Evolutionary conservation across 1,140 invertebrate species (phyloP).

Genomic region (Drosophila jambulina): DNA sequence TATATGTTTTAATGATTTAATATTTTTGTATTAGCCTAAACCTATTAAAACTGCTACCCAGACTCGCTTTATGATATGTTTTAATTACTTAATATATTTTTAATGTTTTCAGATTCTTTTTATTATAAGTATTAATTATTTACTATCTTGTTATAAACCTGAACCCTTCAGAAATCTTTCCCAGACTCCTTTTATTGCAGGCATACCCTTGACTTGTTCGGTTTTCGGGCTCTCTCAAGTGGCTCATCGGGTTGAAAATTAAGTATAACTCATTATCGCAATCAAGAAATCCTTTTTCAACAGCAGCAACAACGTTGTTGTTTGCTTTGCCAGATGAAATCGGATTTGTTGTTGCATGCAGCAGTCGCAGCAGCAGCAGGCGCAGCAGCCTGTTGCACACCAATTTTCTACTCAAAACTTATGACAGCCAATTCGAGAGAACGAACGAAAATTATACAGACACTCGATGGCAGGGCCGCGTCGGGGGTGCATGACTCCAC

Average conservation of each 20-base stretch:
- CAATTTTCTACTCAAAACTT: slow-evolving; percentile 83
- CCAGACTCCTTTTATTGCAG: neutral
- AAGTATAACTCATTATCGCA: slow-evolving; percentile 82
- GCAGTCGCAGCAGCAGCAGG: neutral
- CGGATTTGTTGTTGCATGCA: slow-evolving; percentile 52
- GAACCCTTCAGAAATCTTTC: neutral
- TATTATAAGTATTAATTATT: neutral
- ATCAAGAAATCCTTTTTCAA: slow-evolving; percentile 76
- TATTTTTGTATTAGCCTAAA: too few species aligned
- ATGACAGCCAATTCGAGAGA: slow-evolving; percentile 83
- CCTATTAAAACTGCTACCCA: too few species aligned
- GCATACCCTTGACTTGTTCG: neutral
- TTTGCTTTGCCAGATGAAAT: slow-evolving; percentile 33
- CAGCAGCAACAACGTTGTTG: slow-evolving; percentile 32
- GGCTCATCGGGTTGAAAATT: slow-evolving; percentile 54
- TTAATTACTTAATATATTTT: too few species aligned
- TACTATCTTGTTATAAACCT: neutral
- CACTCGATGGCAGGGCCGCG: slow-evolving; percentile 44
- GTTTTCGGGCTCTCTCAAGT: slow-evolving; percentile 37
- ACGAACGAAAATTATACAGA: slow-evolving; percentile 81
- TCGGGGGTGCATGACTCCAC: slow-evolving; percentile 53
- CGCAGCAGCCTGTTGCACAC: slow-evolving; percentile 65
- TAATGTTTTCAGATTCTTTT: neutral
- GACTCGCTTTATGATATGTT: too few species aligned
- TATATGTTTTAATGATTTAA: too few species aligned